Evolutionary conservation across 2,797 vertebrate species (phyloP).

Genomic region (Alcedo atthis): DNA sequence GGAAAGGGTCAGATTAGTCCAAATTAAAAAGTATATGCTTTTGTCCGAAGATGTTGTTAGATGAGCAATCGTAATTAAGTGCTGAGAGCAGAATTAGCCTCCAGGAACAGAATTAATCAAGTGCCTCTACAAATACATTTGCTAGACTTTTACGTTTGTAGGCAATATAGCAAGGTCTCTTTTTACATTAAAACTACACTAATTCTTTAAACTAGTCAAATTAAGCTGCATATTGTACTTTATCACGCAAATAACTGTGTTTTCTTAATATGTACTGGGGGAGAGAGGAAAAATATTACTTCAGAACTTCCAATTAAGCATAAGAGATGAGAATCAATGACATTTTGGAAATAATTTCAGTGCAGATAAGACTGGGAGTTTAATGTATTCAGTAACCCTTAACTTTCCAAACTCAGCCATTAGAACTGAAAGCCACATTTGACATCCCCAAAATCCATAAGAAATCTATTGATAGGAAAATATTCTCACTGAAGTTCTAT

Average conservation of each 20-base stretch:
- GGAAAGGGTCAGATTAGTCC: neutral
- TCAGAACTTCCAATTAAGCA: conserved; percentile 41
- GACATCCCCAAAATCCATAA: neutral
- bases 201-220: conserved; percentile 57
- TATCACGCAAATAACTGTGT: conserved; percentile 40
- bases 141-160: neutral
- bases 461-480: conserved; percentile 2
- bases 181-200: conserved; percentile 26
- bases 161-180: neutral
- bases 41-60: neutral
- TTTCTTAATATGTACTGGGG: conserved; percentile 20
- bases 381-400: conserved; percentile 2
- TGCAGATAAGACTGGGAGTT: neutral
- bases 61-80: neutral
- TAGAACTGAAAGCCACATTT: neutral
- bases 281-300: conserved; percentile 11
- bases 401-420: neutral
- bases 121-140: conserved; percentile 11
- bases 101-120: conserved; percentile 7
- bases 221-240: conserved; percentile 43
- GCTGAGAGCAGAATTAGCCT: neutral
- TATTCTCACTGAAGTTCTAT: neutral
- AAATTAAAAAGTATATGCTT: neutral
- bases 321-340: conserved; percentile 34
- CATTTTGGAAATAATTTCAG: conserved; percentile 33